phyloP scores from a whole-genome alignment of 2,888 invertebrate species.

The Muschampia plurimacula region DNA sequence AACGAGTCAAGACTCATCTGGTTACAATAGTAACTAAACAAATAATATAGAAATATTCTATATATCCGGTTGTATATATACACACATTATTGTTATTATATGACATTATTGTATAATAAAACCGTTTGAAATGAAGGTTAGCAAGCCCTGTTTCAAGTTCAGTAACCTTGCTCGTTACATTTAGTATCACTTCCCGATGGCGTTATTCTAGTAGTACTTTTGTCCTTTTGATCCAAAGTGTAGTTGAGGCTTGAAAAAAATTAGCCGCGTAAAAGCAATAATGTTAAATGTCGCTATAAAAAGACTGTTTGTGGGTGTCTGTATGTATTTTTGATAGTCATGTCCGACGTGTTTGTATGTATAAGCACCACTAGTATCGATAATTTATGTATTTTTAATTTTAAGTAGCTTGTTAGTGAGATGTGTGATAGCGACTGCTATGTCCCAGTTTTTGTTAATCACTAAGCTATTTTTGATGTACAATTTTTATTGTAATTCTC shows the following conservation, averaged over 20 bases:
- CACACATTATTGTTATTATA: too few species aligned
- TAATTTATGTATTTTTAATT: not conserved
- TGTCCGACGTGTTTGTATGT: not conserved
- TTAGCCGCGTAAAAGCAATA: constrained; percentile 33
- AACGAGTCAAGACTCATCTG: too few species aligned
- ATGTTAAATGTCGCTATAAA: constrained; percentile 38
- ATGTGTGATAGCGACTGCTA: not conserved
- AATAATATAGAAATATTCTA: too few species aligned
- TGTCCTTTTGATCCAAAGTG: constrained; percentile 12
- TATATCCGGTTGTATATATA: too few species aligned
- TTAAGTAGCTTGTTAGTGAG: not conserved
- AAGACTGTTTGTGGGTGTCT: constrained; percentile 41
- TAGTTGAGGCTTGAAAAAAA: constrained; percentile 17
- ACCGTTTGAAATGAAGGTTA: too few species aligned
- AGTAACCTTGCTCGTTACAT: too few species aligned
- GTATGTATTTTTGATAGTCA: constrained; percentile 27
- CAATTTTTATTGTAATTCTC: not conserved
- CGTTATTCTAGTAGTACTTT: not conserved
- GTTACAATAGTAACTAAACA: too few species aligned
- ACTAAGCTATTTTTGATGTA: not conserved
- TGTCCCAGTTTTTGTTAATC: not conserved
- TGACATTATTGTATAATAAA: too few species aligned
- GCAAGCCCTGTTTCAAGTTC: too few species aligned
- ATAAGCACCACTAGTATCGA: not conserved
- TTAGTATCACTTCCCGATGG: too few species aligned